Evolutionary conservation across 2,888 invertebrate species (phyloP), one percentile per base, ranked within the genome.

Genomic region (Oscheius onirici): DNA sequence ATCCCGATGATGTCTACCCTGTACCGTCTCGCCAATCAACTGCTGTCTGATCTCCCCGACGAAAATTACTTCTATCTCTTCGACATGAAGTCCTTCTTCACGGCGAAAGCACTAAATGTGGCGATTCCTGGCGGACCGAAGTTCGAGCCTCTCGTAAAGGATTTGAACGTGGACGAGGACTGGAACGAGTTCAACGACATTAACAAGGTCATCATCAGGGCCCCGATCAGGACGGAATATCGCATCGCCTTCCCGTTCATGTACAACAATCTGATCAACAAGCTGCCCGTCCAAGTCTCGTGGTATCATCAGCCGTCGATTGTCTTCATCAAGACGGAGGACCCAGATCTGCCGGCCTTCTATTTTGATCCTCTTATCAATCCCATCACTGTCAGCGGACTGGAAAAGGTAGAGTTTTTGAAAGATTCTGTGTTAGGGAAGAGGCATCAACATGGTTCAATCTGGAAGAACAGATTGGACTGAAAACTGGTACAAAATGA

Each of bases 151-250:
- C 90, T 99, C 5, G 95, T 99, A 20, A 99, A 99, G 88, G 99
- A 99, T 89, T 93, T 95, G 84, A 95, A 95, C 66, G 95, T 93
- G 92, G 99, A 99, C 90, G 99, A 99, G 90, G 99, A 99, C 89
- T 99, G 99, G 99, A 99, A 99, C 90, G 99, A 99, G 90, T 99
- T 99, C 88, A 99, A 99, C 90, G 99, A 99, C 88, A 99, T 99
- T 83, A 99, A 99, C 89, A 99, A 99, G 90, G 97, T 99, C 85
- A 99, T 99, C 78, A 99, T 99, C 83, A 91, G 99, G 10, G 97
- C 99, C 88, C 97, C 97, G 2, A 94, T 99, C 81, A 91, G 99
- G 77, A 99, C 99, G 0, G 99, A 99, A 89, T 99, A 99, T 89
- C 92, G 99, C 82, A 99, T 99, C 87, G 99, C 99, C 0, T 99